phyloP scores from a whole-genome alignment of 2,113 vertebrate species.

The Elgaria multicarinata region DNA sequence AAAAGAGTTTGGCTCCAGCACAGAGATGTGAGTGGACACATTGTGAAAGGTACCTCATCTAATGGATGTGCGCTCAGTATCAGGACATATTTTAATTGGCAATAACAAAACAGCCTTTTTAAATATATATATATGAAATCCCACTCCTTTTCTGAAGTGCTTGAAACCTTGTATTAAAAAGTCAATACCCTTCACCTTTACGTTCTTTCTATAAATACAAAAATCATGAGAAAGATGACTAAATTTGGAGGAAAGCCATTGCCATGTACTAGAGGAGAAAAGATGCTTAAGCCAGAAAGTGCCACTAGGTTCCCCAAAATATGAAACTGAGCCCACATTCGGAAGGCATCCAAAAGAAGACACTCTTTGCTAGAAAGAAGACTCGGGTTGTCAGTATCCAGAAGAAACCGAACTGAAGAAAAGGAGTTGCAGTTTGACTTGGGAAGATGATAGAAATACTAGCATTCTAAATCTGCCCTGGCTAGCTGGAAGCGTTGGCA shows the following conservation, averaged over 20 bases:
- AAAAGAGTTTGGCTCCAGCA: no score
- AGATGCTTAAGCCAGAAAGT: neutral
- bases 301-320: neutral
- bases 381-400: neutral
- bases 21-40: neutral
- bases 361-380: neutral
- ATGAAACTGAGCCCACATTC: neutral
- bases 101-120: neutral
- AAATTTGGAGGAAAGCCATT: neutral
- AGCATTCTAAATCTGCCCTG: neutral
- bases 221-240: neutral
- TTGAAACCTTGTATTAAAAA: neutral
- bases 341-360: neutral
- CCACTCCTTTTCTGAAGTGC: neutral
- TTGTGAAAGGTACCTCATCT: neutral
- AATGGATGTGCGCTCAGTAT: neutral
- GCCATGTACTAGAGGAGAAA: neutral
- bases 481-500: neutral
- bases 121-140: neutral
- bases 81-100: rapidly evolving
- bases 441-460: neutral
- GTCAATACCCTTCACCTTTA: neutral
- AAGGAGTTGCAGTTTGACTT: neutral
- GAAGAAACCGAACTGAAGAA: neutral
- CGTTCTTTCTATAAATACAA: no score